These are phyloP conservation scores for Aphelinus atriplicis DNA, from an alignment of 1,140 invertebrate species.

Conservation along the genomic window DNA sequence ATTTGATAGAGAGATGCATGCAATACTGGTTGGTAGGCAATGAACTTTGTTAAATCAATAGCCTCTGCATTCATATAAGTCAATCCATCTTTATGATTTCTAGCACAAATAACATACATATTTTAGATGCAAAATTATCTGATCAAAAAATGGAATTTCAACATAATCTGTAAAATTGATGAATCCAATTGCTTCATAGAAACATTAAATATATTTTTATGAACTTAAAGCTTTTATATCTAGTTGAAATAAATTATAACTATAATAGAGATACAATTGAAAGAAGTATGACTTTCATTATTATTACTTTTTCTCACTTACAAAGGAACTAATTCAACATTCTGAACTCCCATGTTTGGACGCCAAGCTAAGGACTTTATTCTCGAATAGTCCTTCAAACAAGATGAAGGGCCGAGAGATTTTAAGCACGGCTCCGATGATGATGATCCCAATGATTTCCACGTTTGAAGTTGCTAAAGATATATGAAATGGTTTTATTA, in stretches of 20 bases:
- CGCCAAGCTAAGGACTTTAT: conserved; percentile 74
- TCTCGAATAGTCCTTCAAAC: conserved; percentile 47
- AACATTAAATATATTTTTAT: not conserved
- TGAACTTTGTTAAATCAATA: conserved; percentile 32
- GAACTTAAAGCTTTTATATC: not conserved
- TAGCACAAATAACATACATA: not conserved
- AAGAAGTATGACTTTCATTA: no score
- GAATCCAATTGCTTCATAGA: no score
- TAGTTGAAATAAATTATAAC: no score
- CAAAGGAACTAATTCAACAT: conserved; percentile 72
- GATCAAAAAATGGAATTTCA: no score
- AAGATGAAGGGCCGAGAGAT: conserved; percentile 46
- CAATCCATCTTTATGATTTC: conserved; percentile 9
- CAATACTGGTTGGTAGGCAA: not conserved
- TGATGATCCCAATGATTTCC: conserved; percentile 63
- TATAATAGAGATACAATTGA: no score
- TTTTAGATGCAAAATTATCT: no score
- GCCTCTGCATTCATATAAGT: not conserved
- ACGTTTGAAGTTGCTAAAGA: conserved; percentile 72
- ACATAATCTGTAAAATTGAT: no score
- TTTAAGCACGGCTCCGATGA: conserved; percentile 54
- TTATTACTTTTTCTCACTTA: conserved; percentile 53
- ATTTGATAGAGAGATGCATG: not conserved
- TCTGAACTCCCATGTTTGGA: conserved; percentile 80
- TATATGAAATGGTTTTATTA: conserved; percentile 35